Conservation (phyloP, 2,113 vertebrate species). For the Bufo bufo region DNA sequence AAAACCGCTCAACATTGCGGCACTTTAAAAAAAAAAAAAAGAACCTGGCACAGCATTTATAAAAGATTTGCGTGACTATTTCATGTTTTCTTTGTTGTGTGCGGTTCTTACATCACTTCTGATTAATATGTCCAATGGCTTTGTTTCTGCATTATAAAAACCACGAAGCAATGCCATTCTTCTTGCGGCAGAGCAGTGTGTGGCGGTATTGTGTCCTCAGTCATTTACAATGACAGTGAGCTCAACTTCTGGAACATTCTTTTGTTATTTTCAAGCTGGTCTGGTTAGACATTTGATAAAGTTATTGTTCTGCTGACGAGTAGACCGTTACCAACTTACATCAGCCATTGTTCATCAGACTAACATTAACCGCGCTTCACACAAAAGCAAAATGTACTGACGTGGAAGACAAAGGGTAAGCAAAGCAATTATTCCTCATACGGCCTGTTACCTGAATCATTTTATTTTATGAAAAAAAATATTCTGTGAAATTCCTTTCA, state of each 20-base stretch:
- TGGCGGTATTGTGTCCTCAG: not conserved
- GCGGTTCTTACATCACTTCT: too few species aligned
- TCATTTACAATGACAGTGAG: slow-evolving; percentile 21
- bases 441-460: not conserved
- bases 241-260: not conserved
- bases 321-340: not conserved
- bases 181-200: not conserved
- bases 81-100: too few species aligned
- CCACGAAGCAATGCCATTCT: not conserved
- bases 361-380: not conserved
- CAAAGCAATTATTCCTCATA: not conserved
- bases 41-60: too few species aligned
- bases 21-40: not conserved
- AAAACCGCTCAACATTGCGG: too few species aligned
- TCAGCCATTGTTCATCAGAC: not conserved
- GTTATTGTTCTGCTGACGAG: not conserved
- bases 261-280: not conserved
- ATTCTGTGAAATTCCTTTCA: not conserved
- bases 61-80: too few species aligned
- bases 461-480: not conserved
- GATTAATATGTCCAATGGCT: too few species aligned
- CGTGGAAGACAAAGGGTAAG: not conserved
- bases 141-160: too few species aligned
- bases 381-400: not conserved
- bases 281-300: not conserved